Conservation (phyloP, 2,888 invertebrate species). For the Athripsodes cinereus region DNA sequence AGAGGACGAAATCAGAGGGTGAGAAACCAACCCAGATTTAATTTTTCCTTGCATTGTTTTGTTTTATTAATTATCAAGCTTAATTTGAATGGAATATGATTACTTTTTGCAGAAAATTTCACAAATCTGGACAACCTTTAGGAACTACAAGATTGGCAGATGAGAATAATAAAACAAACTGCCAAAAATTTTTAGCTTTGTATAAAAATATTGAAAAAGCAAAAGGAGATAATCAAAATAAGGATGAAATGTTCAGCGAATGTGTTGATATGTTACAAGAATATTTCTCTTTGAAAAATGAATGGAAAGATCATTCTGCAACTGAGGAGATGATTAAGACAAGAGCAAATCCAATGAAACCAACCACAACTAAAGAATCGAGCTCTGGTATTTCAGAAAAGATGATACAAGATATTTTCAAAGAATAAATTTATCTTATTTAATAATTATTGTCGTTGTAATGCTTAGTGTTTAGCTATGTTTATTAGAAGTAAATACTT, state of each 20-base stretch:
- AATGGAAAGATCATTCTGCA: background rate
- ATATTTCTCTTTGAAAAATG: slow-evolving; percentile 5
- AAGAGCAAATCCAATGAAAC: background rate
- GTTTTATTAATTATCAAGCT: too few species aligned
- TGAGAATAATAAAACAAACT: slow-evolving; percentile 46
- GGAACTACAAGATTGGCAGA: slow-evolving; percentile 52
- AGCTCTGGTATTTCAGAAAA: slow-evolving; percentile 3
- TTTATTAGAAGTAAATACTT: too few species aligned
- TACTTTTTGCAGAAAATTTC: slow-evolving; percentile 55
- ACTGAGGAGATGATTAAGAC: background rate
- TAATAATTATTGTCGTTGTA: too few species aligned
- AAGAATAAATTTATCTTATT: slow-evolving; percentile 22
- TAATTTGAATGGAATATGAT: too few species aligned
- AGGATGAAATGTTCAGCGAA: slow-evolving; percentile 47
- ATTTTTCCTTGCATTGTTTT: too few species aligned
- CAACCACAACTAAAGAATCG: background rate
- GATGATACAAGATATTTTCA: slow-evolving; percentile 38
- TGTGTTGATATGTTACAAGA: slow-evolving; percentile 29
- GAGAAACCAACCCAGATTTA: too few species aligned
- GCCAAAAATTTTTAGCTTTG: slow-evolving; percentile 55
- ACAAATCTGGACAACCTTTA: slow-evolving; percentile 51
- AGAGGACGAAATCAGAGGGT: slow-evolving; percentile 84
- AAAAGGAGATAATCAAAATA: slow-evolving; percentile 40
- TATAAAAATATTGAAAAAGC: slow-evolving; percentile 50
- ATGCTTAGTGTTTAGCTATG: too few species aligned